phyloP scores from a whole-genome alignment of 2,888 invertebrate species.

The Platycnemis pennipes region DNA sequence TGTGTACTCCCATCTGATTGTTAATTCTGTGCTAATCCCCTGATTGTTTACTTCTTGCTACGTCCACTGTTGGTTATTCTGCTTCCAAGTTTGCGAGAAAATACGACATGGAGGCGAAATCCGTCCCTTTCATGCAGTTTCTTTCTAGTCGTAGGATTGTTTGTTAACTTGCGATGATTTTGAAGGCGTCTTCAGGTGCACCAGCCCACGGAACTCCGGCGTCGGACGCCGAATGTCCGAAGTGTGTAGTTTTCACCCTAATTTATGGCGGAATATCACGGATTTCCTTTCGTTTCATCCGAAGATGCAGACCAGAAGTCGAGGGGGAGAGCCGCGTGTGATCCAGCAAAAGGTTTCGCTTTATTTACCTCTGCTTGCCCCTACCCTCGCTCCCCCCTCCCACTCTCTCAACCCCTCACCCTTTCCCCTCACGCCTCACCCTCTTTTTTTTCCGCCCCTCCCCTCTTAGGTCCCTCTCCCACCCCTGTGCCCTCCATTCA shows the following conservation, averaged over 20 bases:
- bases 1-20: no score
- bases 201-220: neutral
- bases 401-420: neutral
- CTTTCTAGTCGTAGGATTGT: neutral
- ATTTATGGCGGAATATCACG: neutral
- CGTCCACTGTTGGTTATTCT: no score
- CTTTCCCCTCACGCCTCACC: neutral
- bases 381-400: neutral
- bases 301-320: slow-evolving; percentile 33
- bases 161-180: neutral
- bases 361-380: slow-evolving; percentile 50
- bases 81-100: no score
- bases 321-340: neutral
- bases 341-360: slow-evolving; percentile 64
- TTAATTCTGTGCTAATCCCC: no score
- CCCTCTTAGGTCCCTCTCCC: neutral
- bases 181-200: neutral
- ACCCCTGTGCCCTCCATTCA: slow-evolving; percentile 57
- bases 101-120: no score
- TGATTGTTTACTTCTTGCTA: no score
- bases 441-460: neutral
- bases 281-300: slow-evolving; percentile 35
- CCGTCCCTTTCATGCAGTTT: no score
- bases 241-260: neutral
- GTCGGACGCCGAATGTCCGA: neutral